Evolutionary conservation across 2,113 vertebrate species (phyloP), one percentile per base, ranked within the genome.

Genomic region (Zingel zingel): DNA sequence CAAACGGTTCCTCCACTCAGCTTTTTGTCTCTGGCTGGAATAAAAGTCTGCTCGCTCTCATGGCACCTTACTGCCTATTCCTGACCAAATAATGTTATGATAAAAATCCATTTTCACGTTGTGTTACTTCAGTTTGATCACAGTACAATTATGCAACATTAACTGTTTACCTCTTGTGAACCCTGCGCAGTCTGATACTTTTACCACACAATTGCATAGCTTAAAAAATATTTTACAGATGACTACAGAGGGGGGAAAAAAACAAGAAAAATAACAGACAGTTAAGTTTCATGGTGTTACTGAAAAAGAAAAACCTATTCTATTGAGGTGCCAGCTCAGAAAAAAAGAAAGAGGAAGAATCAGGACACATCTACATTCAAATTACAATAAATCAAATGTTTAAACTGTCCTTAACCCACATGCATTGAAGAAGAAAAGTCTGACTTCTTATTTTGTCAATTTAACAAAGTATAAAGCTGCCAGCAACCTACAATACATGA

Each of bases 151-250:
- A 23, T 65, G 25, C 53, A 66, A 67, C 59, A 23, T 50, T 56
- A 57, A 74, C 57, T 64, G 74, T 62, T 77, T 16, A 45, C 69
- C 62, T 84, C 53, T 50, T 48, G 15, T 50, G 14, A 72, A 10
- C 12, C 15, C 12, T 1, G 13, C 61, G 27, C 19, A 19, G 10
- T 61, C 27, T 48, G 7, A n/a, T 43, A 59, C 6, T 14, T 47
- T 69, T 47, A 47, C 43, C 43, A 50, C 64, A 56, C 43, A 23
- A 63, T 30, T 77, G 61, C 12, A 56, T 47, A 54, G 25, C 33
- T 70, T 21, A 67, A 77, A 65, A 77, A 61, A 43, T 45, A 23
- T 56, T 61, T 10, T 23, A 47, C 23, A 73, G 14, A 30, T 54
- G 50, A 57, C 15, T 51, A 69, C 14, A 74, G 36, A 69, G 79